Percentiles rank a stretch among this genome's conserved stretches.
Conservation (phyloP, 2,797 vertebrate genomes). For the Otus scops region DNA sequence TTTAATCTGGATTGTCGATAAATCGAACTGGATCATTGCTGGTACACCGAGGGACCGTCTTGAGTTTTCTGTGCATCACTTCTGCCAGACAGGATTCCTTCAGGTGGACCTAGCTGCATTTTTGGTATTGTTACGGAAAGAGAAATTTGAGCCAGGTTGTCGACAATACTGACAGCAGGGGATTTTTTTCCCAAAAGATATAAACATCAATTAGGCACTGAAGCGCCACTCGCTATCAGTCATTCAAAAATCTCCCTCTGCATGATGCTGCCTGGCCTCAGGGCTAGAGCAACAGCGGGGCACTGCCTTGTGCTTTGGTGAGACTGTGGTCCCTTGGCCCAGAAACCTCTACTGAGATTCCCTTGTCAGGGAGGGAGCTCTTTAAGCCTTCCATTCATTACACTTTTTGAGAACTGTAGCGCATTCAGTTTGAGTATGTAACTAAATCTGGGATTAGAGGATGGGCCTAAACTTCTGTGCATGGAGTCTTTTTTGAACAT, state of each 20-base stretch:
- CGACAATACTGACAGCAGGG: not conserved
- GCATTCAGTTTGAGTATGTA: not conserved
- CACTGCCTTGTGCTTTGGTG: not conserved
- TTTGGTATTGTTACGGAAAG: not conserved
- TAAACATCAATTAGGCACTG: not conserved
- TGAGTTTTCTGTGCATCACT: not conserved
- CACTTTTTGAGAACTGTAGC: not conserved
- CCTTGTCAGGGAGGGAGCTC: not conserved
- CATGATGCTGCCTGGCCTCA: not conserved
- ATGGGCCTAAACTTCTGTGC: rapidly evolving
- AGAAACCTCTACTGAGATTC: not conserved
- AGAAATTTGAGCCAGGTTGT: not conserved
- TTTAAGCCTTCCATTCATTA: not conserved
- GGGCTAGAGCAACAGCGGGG: not conserved
- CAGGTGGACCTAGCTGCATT: not conserved
- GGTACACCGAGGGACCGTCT: not conserved
- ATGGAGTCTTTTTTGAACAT: not conserved
- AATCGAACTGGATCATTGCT: not conserved
- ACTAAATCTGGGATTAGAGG: not conserved
- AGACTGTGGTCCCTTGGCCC: not conserved
- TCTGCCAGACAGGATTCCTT: not conserved
- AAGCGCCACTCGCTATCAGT: not conserved
- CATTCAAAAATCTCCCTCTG: not conserved
- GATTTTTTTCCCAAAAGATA: not conserved
- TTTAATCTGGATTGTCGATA: not conserved